These are phyloP conservation scores for Xestia rhomboidea DNA, from an alignment of 2,888 invertebrate species.

Conservation along the genomic window DNA sequence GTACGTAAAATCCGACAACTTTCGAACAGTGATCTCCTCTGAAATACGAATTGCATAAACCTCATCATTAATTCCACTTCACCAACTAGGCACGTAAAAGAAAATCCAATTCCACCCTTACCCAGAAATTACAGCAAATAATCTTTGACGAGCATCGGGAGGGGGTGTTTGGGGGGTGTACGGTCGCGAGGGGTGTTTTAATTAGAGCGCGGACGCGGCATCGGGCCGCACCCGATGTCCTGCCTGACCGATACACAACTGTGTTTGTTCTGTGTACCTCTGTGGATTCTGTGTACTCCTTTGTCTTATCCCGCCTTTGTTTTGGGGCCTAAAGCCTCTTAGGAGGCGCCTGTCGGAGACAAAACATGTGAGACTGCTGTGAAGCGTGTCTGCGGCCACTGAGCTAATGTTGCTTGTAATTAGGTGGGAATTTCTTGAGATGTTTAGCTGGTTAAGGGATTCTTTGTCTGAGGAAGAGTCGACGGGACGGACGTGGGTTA, in stretches of 20 bases:
- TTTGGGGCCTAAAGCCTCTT: slow-evolving; percentile 64
- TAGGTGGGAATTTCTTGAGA: slow-evolving; percentile 49
- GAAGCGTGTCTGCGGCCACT: slow-evolving; percentile 40
- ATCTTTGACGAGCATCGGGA: slow-evolving; percentile 73
- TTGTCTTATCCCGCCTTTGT: slow-evolving; percentile 69
- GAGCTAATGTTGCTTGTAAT: slow-evolving; percentile 51
- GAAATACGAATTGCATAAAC: slow-evolving; percentile 53
- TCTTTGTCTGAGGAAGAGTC: slow-evolving; percentile 26
- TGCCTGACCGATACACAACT: slow-evolving; percentile 71
- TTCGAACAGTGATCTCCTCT: slow-evolving; percentile 23
- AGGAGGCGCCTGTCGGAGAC: slow-evolving; percentile 47
- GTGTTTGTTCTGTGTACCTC: slow-evolving; percentile 68
- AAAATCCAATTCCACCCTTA: slow-evolving; percentile 57
- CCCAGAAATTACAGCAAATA: slow-evolving; percentile 69
- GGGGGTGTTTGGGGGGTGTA: slow-evolving; percentile 63
- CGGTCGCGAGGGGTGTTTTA: slow-evolving; percentile 82
- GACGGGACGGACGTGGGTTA: too few relatives aligned
- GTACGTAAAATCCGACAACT: neutral
- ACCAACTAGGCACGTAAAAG: slow-evolving; percentile 56
- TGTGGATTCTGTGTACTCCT: slow-evolving; percentile 63
- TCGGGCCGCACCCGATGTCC: slow-evolving; percentile 73
- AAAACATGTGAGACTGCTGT: slow-evolving; percentile 57
- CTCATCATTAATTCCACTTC: slow-evolving; percentile 53
- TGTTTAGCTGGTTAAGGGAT: slow-evolving; percentile 14
- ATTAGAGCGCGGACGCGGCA: slow-evolving; percentile 87